Conservation (phyloP, 1,140 invertebrate species). For the Neodiprion lecontei region DNA sequence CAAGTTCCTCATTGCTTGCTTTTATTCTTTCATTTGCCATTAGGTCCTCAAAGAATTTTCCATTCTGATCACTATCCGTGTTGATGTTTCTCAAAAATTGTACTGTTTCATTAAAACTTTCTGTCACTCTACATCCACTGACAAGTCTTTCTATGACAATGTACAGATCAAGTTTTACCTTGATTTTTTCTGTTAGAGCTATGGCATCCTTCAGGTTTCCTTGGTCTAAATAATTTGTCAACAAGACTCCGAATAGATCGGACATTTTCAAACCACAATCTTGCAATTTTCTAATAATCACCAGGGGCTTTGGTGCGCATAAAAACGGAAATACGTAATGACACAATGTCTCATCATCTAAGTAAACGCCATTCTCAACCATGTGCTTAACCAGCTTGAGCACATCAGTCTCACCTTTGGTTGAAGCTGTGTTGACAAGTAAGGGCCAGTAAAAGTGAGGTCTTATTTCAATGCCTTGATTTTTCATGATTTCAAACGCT, state of each 20-base stretch:
- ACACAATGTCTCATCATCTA: slow-evolving; percentile 63
- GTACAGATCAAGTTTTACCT: slow-evolving; percentile 52
- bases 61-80: slow-evolving; percentile 10
- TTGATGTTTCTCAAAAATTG: slow-evolving; percentile 39
- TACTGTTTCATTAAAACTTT: slow-evolving; percentile 34
- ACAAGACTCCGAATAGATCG: slow-evolving; percentile 57
- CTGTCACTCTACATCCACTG: slow-evolving; percentile 30
- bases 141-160: slow-evolving; percentile 43
- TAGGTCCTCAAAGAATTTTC: slow-evolving; percentile 22
- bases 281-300: slow-evolving; percentile 60
- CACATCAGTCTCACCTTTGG: slow-evolving; percentile 53
- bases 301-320: slow-evolving; percentile 56
- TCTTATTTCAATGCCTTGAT: slow-evolving; percentile 55
- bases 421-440: slow-evolving; percentile 30
- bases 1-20: not conserved
- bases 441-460: slow-evolving; percentile 69
- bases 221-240: slow-evolving; percentile 57
- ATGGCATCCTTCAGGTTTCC: slow-evolving; percentile 56
- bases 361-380: slow-evolving; percentile 56
- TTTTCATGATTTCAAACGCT: slow-evolving; percentile 61
- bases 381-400: slow-evolving; percentile 62
- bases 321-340: slow-evolving; percentile 63
- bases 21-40: not conserved
- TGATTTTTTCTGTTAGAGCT: slow-evolving; percentile 56
- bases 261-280: slow-evolving; percentile 50